Percentiles rank a stretch among this genome's conserved stretches.
Conservation (phyloP, 2,888 invertebrate species). For the Drosophila testacea region DNA sequence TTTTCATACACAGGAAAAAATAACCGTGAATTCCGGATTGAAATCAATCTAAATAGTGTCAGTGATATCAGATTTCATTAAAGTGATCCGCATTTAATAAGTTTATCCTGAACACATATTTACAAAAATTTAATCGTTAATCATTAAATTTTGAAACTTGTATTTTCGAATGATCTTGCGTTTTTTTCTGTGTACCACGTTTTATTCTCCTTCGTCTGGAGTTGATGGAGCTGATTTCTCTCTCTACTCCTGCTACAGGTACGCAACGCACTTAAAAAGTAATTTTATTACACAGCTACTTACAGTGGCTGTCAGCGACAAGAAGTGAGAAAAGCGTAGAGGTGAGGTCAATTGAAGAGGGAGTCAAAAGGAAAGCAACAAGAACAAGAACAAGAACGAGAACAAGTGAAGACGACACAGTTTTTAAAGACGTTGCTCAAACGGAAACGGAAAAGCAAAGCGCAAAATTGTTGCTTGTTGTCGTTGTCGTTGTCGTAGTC, state of each 20-base stretch:
- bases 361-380: not conserved
- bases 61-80: no score
- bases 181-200: not conserved
- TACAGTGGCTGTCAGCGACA: slow-evolving; percentile 61
- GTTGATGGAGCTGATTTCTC: slow-evolving; percentile 9
- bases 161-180: no score
- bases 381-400: not conserved
- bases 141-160: no score
- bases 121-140: no score
- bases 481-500: slow-evolving; percentile 13
- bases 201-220: not conserved
- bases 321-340: slow-evolving; percentile 18
- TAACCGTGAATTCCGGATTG: no score
- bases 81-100: no score
- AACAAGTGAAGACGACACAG: slow-evolving; percentile 29
- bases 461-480: slow-evolving; percentile 52
- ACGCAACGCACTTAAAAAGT: slow-evolving; percentile 78
- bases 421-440: slow-evolving; percentile 49
- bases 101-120: no score
- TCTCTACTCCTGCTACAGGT: slow-evolving; percentile 43
- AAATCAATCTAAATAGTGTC: no score
- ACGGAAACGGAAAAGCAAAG: slow-evolving; percentile 63
- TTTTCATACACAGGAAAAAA: no score
- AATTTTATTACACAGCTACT: slow-evolving; percentile 80
- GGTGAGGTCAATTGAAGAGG: slow-evolving; percentile 17